phyloP scores from a whole-genome alignment of 1,140 invertebrate species.

The Brachystomella parvula region DNA sequence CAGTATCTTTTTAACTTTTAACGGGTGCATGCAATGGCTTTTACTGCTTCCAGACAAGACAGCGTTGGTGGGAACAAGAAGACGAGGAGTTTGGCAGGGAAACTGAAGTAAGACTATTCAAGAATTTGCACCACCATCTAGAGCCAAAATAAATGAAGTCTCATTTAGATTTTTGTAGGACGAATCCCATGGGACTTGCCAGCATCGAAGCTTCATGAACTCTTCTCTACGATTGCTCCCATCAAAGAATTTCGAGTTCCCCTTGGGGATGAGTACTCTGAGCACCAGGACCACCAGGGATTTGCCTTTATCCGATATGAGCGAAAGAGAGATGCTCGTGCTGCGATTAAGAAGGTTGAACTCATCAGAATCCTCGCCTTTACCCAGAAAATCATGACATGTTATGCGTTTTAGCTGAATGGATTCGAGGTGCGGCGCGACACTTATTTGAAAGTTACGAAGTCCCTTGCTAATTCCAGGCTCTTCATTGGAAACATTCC shows the following conservation, averaged over 20 bases:
- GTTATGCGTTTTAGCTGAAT: constrained; percentile 75
- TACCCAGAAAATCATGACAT: background rate
- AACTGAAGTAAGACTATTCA: no score
- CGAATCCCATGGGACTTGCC: no score
- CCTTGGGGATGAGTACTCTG: background rate
- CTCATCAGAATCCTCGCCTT: background rate
- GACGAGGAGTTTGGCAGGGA: no score
- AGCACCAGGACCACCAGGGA: constrained; percentile 51
- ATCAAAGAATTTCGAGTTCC: background rate
- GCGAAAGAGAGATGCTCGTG: constrained; percentile 77
- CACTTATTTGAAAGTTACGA: constrained; percentile 98
- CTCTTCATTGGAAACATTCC: constrained; percentile 99
- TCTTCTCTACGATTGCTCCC: no score
- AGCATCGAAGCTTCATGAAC: no score
- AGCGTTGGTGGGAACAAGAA: no score
- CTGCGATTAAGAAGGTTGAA: constrained; percentile 94
- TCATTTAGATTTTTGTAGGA: no score
- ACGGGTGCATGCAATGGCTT: no score
- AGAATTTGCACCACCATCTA: no score
- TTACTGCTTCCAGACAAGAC: no score
- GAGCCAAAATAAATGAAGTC: no score
- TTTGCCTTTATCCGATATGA: constrained; percentile 99
- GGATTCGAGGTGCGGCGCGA: constrained; percentile 94
- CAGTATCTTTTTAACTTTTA: no score
- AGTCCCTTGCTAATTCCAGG: constrained; percentile 99